phyloP scores from a whole-genome alignment of 2,888 invertebrate species.

The Parascotia fuliginaria region DNA sequence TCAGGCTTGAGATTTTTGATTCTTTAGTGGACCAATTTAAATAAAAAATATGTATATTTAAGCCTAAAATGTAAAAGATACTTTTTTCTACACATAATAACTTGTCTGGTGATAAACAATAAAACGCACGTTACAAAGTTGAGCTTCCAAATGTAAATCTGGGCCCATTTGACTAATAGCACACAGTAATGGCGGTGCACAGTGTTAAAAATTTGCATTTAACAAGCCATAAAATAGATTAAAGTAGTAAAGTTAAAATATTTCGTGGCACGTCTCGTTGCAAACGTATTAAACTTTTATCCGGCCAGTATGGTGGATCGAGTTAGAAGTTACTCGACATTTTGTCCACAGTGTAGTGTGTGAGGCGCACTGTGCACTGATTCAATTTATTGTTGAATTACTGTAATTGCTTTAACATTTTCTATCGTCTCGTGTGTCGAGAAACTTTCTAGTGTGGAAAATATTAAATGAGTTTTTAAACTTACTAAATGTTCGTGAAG shows the following conservation, averaged over 20 bases:
- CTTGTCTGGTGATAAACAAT: not conserved
- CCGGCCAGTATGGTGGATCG: conserved; percentile 52
- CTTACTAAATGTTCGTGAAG: not conserved
- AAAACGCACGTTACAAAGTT: conserved; percentile 16
- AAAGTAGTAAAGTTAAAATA: conserved; percentile 55
- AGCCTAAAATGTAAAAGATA: not conserved
- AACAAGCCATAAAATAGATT: conserved; percentile 53
- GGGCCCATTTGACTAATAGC: conserved; percentile 46
- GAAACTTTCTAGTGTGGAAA: conserved; percentile 21
- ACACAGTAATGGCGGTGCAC: conserved; percentile 38
- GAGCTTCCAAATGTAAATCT: conserved; percentile 38
- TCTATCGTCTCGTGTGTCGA: conserved; percentile 30
- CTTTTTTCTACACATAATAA: not conserved
- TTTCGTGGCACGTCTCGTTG: conserved; percentile 47
- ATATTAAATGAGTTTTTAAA: conserved; percentile 31
- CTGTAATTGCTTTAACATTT: conserved; percentile 53
- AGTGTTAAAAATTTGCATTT: conserved; percentile 46
- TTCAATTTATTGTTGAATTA: conserved; percentile 59
- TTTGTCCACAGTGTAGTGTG: conserved; percentile 44
- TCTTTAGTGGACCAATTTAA: too few species aligned
- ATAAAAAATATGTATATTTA: too few species aligned
- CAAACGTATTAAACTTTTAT: conserved; percentile 59
- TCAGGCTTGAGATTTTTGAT: too few species aligned
- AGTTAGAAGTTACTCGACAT: conserved; percentile 59
- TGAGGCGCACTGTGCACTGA: conserved; percentile 47